Conservation (phyloP, 2,797 vertebrate genomes). For the Hylomyscus alleni region DNA sequence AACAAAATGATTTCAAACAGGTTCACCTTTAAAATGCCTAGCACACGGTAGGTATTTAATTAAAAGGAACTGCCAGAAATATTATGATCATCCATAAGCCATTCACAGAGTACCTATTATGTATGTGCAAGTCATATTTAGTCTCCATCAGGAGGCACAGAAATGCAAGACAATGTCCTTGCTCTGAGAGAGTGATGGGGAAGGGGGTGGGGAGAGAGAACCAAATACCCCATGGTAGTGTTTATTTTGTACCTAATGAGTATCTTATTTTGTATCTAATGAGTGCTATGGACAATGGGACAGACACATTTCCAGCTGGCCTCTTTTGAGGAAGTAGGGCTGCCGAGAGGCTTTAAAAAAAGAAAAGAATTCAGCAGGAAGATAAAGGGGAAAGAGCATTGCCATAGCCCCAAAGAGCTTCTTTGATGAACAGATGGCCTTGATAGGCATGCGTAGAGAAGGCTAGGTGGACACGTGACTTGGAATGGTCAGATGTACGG, state of each 20-base stretch:
- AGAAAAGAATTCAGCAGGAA: conserved; percentile 69
- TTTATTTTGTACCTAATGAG: conserved; percentile 75
- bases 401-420: conserved; percentile 50
- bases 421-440: conserved; percentile 62
- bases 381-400: conserved; percentile 66
- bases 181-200: neutral
- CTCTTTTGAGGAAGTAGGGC: conserved; percentile 60
- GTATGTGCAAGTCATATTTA: conserved; percentile 57
- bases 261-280: conserved; percentile 70
- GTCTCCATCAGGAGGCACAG: conserved; percentile 38
- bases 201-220: neutral
- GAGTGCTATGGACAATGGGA: conserved; percentile 69
- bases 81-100: neutral
- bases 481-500: neutral
- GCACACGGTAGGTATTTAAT: conserved; percentile 66
- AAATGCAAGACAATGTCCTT: conserved; percentile 51
- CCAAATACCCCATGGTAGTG: conserved; percentile 38
- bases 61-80: neutral
- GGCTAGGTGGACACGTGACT: neutral
- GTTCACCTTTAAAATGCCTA: neutral
- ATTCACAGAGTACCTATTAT: conserved; percentile 58
- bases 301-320: conserved; percentile 77
- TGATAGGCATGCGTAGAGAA: conserved; percentile 16
- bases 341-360: conserved; percentile 31
- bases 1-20: conserved; percentile 52